A percentile compares a stretch with the other conserved stretches of the same genome.
Conservation (phyloP, 2,113 vertebrate genomes). For the Melierax canorus region DNA sequence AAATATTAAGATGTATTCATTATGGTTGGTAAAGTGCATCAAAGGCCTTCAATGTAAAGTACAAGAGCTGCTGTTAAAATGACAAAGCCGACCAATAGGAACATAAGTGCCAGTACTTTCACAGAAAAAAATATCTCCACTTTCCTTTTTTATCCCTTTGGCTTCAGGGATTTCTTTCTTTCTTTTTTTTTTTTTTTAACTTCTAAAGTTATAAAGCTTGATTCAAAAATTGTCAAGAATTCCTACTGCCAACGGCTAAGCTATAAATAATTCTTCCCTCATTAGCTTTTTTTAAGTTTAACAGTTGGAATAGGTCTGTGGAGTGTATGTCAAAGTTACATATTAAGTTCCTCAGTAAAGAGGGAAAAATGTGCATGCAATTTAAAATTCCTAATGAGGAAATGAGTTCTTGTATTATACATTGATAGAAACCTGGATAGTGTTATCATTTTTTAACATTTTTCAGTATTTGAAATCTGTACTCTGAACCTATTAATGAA, state of each 20-base stretch:
- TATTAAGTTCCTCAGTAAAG: slow-evolving; percentile 12
- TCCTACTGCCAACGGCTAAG: slow-evolving; percentile 62
- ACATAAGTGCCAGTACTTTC: background rate
- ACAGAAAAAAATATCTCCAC: background rate
- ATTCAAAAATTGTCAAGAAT: slow-evolving; percentile 65
- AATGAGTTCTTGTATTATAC: background rate
- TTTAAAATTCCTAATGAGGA: slow-evolving; percentile 2
- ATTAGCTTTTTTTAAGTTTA: slow-evolving; percentile 58
- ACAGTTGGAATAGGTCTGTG: slow-evolving; percentile 52
- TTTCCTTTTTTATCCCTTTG: slow-evolving; percentile 31
- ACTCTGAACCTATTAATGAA: background rate
- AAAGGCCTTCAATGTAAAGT: background rate
- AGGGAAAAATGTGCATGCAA: background rate
- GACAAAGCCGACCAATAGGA: background rate
- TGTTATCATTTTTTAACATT: background rate
- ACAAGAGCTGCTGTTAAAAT: background rate
- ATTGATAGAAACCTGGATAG: background rate
- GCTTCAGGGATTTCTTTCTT: slow-evolving; percentile 8
- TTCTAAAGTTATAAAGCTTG: slow-evolving; percentile 33
- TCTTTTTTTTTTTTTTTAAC: background rate
- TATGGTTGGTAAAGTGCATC: background rate
- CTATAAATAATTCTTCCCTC: slow-evolving; percentile 70
- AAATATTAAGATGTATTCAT: background rate
- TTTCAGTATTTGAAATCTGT: background rate
- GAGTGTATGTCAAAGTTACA: slow-evolving; percentile 43